Evolutionary conservation across 2,888 invertebrate species (phyloP), one percentile per base, ranked within the genome.

Genomic region (Pandemis heparana): DNA sequence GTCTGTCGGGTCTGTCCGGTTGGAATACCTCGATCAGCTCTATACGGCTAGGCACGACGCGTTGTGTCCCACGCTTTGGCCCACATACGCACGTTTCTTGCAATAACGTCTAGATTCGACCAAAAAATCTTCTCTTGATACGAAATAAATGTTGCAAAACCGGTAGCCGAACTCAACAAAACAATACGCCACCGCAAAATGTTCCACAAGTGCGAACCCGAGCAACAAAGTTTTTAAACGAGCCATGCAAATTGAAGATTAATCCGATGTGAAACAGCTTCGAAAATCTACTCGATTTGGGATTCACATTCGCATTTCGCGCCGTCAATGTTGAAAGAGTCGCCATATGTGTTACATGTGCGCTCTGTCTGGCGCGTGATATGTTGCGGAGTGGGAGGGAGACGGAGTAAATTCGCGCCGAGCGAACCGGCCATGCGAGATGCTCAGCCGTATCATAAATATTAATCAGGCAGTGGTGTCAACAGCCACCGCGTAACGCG

Each of bases 381-480:
- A 74, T 62, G 75, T 68, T 75, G 77, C 75, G 81, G 82, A 79
- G 91, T 83, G 89, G 79, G 88, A 94, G 88, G 79, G 84, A 83
- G 92, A 92, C 78, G 82, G 87, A 85, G 85, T 83, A 87, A 87
- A 92, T 92, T 93, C 89, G 93, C 93, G 87, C 85, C 88, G 89
- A 87, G 85, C 89, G 85, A 93, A 92, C 93, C 92, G 92, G 92
- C 94, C 94, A 92, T 93, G 90, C 94, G 92, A 94, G 94, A 94
- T 94, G 92, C 92, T 93, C 92, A 90, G 91, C 87, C 91, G 91
- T 93, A 94, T 94, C 94, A 94, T 94, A 94, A 94, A 94, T 94
- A 94, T 94, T 94, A 94, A 94, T 94, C 94, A 94, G 93, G 92
- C 94, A 88, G 91, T 94, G 94, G 94, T 94, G 94, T 94, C 94